Evolutionary conservation across 2,797 vertebrate genomes (phyloP).

Genomic region (Neoniphon sammara): DNA sequence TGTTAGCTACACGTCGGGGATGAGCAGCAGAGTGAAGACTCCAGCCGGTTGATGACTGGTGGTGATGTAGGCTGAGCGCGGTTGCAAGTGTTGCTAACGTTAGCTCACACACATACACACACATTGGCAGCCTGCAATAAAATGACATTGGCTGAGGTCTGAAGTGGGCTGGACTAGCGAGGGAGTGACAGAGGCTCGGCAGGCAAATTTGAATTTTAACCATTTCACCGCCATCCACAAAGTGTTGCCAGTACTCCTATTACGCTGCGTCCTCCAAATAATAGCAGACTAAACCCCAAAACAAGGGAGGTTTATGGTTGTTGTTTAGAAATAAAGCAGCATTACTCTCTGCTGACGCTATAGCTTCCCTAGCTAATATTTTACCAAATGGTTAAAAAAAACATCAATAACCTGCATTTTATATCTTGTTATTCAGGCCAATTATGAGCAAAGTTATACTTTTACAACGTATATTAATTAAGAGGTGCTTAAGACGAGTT

Average conservation of each 20-base stretch:
- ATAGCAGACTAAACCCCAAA: no score
- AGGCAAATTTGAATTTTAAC: slow-evolving; percentile 72
- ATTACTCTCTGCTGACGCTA: no score
- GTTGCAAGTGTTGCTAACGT: background rate
- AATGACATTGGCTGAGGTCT: slow-evolving; percentile 46
- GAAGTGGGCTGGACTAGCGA: slow-evolving; percentile 27
- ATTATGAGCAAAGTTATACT: no score
- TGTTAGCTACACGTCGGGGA: slow-evolving; percentile 15
- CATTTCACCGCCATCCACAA: slow-evolving; percentile 25
- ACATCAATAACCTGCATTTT: no score
- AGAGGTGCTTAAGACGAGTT: no score
- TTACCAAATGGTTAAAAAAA: no score
- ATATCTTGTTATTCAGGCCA: no score
- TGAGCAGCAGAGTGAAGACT: slow-evolving; percentile 27
- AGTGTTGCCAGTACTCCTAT: background rate
- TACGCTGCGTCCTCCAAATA: no score
- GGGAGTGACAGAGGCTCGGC: slow-evolving; percentile 60
- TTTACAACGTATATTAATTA: no score
- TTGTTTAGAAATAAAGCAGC: no score
- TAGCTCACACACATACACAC: slow-evolving; percentile 11
- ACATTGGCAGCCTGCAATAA: background rate
- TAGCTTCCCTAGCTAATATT: no score
- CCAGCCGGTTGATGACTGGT: background rate
- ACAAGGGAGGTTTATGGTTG: no score
- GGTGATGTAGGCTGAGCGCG: slow-evolving; percentile 1